Evolutionary conservation across 2,113 vertebrate species (phyloP).

Genomic region (Coregonus clupeaformis): DNA sequence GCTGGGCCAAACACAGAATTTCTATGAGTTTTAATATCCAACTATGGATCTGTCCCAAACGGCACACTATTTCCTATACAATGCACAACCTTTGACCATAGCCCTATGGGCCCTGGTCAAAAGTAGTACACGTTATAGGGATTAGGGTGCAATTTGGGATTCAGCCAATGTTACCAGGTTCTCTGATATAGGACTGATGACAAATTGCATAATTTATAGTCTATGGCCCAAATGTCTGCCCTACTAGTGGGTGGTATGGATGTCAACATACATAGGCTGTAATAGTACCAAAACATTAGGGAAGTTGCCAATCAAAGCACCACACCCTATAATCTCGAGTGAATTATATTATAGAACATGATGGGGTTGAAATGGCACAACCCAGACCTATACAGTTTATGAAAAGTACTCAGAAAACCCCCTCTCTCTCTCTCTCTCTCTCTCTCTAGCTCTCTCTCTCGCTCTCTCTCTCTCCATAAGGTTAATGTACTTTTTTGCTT

Average conservation of each 20-base stretch:
- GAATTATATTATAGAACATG: not conserved
- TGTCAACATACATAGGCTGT: not conserved
- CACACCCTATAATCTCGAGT: not conserved
- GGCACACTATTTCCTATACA: too few species aligned
- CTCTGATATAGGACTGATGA: too few species aligned
- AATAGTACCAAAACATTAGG: not conserved
- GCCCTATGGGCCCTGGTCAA: too few species aligned
- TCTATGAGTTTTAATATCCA: too few species aligned
- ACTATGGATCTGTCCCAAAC: too few species aligned
- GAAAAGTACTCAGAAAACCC: too few species aligned
- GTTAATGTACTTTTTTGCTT: slow-evolving; percentile 1
- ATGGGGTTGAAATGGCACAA: too few species aligned
- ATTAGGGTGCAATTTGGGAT: too few species aligned
- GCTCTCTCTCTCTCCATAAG: not conserved
- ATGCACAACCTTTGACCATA: too few species aligned
- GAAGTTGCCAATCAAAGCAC: not conserved
- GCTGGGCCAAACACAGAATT: not conserved
- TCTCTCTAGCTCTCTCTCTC: not conserved
- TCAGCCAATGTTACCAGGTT: too few species aligned
- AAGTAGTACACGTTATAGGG: too few species aligned
- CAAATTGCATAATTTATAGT: slow-evolving; percentile 18
- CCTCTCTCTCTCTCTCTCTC: not conserved
- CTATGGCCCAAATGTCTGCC: slow-evolving; percentile 6
- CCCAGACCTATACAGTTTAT: too few species aligned
- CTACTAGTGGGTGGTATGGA: slow-evolving; percentile 3